These are phyloP conservation scores for Saguinus midas DNA, from an alignment of 2,113 vertebrate species.

Conservation along the genomic window DNA sequence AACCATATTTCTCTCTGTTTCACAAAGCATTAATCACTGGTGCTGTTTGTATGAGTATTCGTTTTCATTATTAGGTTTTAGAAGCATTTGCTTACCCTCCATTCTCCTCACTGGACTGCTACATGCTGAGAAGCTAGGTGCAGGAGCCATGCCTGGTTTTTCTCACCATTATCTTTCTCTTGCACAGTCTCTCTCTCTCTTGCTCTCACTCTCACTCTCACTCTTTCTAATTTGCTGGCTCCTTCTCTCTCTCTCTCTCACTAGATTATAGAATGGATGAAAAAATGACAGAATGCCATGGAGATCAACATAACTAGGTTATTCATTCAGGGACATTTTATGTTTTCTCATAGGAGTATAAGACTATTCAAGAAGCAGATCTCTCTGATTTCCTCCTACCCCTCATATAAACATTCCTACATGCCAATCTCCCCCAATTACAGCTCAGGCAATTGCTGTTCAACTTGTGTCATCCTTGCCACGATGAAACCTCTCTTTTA, in stretches of 20 bases:
- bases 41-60: neutral
- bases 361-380: neutral
- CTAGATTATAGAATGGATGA: neutral
- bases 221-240: too few species aligned
- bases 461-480: neutral
- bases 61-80: neutral
- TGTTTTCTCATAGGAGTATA: neutral
- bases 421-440: neutral
- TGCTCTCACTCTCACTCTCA: too few species aligned
- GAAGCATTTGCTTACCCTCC: neutral
- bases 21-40: neutral
- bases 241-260: neutral
- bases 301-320: neutral
- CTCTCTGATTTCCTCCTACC: neutral
- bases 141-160: neutral
- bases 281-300: neutral
- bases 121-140: neutral
- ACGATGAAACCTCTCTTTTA: neutral
- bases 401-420: neutral
- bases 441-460: neutral
- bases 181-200: too few species aligned
- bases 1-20: neutral
- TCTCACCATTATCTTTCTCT: neutral
- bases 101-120: neutral
- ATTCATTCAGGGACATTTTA: neutral